These are phyloP conservation scores for Macquaria ambigua DNA, from an alignment of 2,113 vertebrate genomes.

Conservation along the genomic window DNA sequence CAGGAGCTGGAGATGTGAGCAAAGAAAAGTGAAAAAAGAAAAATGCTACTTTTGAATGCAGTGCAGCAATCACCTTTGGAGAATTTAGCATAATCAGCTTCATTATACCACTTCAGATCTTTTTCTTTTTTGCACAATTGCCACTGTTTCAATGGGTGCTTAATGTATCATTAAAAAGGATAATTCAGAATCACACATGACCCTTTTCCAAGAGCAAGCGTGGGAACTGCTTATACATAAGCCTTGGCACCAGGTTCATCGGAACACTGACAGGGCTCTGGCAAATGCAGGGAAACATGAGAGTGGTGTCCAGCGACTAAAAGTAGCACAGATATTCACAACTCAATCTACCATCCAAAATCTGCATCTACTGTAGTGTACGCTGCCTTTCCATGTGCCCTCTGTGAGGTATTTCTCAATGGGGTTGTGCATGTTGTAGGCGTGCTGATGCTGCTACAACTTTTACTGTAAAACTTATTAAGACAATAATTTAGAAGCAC, in stretches of 20 bases:
- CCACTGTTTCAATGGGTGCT: conserved; percentile 12
- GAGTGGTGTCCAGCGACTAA: conserved; percentile 76
- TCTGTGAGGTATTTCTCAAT: conserved; percentile 56
- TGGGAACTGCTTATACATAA: conserved; percentile 76
- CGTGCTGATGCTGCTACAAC: conserved; percentile 36
- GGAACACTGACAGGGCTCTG: conserved; percentile 72
- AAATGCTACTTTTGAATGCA: conserved; percentile 11
- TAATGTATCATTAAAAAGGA: conserved; percentile 44
- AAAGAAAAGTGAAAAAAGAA: conserved; percentile 6
- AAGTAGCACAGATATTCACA: conserved; percentile 84
- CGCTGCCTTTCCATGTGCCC: conserved; percentile 61
- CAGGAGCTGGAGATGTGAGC: conserved; percentile 40
- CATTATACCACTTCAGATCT: not conserved
- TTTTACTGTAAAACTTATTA: conserved; percentile 23
- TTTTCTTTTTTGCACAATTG: conserved; percentile 22
- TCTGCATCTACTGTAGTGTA: conserved; percentile 57
- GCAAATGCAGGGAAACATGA: conserved; percentile 79
- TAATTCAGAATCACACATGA: conserved; percentile 45
- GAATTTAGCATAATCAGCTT: not conserved
- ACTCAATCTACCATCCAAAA: conserved; percentile 74
- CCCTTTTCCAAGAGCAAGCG: conserved; percentile 65
- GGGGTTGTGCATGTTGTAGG: conserved; percentile 26
- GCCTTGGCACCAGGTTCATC: conserved; percentile 70
- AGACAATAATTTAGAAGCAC: not conserved
- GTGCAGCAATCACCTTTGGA: conserved; percentile 10